Evolutionary conservation across 2,113 vertebrate species (phyloP).

Genomic region (Tetraodon nigroviridis): DNA sequence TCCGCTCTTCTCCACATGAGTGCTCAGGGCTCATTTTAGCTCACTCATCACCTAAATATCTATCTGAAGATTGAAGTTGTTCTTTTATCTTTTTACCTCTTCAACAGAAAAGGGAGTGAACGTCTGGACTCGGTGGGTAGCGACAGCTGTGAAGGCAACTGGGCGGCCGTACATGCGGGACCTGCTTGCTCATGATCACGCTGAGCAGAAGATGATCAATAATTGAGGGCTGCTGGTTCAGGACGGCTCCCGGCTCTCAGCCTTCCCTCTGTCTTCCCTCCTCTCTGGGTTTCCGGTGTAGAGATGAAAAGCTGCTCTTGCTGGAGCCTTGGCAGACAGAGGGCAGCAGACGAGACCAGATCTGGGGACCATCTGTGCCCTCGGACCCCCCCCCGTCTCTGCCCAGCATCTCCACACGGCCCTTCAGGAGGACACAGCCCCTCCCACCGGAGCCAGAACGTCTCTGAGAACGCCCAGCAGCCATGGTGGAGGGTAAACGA

Average conservation of each 20-base stretch:
- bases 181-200: neutral
- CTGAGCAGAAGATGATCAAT: slow-evolving; percentile 9
- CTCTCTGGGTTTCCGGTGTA: too few species aligned
- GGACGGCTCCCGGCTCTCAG: neutral
- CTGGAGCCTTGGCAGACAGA: slow-evolving; percentile 65
- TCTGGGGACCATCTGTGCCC: slow-evolving; percentile 67
- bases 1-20: too few species aligned
- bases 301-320: slow-evolving; percentile 37
- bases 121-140: too few species aligned
- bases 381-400: slow-evolving; percentile 32
- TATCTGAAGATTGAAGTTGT: too few species aligned
- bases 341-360: slow-evolving; percentile 60
- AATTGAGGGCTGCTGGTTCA: slow-evolving; percentile 7
- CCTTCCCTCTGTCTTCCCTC: too few species aligned
- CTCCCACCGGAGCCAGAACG: slow-evolving; percentile 8
- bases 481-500: too few species aligned
- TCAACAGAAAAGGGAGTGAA: too few species aligned
- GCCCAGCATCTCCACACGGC: slow-evolving; percentile 15
- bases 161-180: too few species aligned
- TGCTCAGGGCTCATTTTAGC: too few species aligned
- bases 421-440: slow-evolving; percentile 8
- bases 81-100: too few species aligned
- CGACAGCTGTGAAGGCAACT: too few species aligned
- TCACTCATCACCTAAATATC: too few species aligned
- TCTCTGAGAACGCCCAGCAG: neutral